Conservation (phyloP, 2,888 invertebrate genomes). For the Rosalia funebris region DNA sequence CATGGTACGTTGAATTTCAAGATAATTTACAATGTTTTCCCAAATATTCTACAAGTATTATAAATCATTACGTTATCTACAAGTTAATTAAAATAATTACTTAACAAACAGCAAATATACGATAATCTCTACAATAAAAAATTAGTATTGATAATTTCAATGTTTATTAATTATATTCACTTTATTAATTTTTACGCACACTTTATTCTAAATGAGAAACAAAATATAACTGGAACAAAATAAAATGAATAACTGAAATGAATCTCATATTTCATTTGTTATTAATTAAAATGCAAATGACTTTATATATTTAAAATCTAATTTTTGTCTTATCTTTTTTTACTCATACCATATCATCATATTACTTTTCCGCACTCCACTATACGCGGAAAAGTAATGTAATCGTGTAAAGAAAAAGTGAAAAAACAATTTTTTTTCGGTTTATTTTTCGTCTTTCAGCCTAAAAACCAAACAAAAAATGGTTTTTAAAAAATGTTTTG, state of each 20-base stretch:
- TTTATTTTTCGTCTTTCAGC: too few relatives aligned
- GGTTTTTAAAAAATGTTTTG: too few relatives aligned
- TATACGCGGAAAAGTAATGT: too few relatives aligned
- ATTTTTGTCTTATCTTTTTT: conserved; percentile 28
- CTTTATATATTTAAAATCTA: conserved; percentile 27
- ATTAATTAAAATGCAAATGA: conserved; percentile 42
- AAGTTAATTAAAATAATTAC: conserved; percentile 26
- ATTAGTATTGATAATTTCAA: background rate
- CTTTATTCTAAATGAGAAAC: background rate
- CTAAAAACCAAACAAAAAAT: too few relatives aligned
- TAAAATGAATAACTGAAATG: conserved; percentile 10
- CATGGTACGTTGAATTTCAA: conserved; percentile 1
- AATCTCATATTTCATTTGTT: conserved; percentile 27
- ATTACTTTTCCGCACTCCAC: too few relatives aligned
- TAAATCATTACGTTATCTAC: conserved; percentile 24
- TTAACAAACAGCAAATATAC: conserved; percentile 18
- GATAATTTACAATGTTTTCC: conserved; percentile 7
- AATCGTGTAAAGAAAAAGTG: too few relatives aligned
- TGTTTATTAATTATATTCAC: conserved; percentile 26
- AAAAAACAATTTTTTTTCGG: too few relatives aligned
- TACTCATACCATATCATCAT: conserved; percentile 15
- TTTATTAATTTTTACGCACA: conserved; percentile 14
- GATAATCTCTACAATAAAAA: conserved; percentile 20
- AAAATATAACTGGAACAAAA: conserved; percentile 6
- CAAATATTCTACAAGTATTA: conserved; percentile 2